These are phyloP conservation scores for Lathronympha strigana DNA, from an alignment of 2,888 invertebrate species.

Conservation along the genomic window DNA sequence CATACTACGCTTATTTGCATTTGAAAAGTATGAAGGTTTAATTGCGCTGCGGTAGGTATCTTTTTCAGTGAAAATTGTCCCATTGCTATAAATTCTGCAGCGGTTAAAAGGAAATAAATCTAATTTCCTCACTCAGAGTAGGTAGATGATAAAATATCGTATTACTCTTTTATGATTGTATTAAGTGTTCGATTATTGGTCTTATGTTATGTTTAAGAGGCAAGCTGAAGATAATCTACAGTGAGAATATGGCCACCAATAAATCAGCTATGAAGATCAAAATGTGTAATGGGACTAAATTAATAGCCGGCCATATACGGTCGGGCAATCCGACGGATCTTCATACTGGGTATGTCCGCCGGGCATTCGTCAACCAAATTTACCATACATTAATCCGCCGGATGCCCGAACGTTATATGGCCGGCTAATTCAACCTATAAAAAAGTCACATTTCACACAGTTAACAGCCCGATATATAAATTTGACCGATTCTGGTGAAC, in stretches of 20 bases:
- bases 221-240: background rate
- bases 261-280: background rate
- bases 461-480: too few species aligned
- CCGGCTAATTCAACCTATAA: too few species aligned
- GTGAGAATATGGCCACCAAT: conserved; percentile 8
- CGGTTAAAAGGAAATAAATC: conserved; percentile 31
- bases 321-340: too few species aligned
- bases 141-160: conserved; percentile 22
- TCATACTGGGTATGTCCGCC: too few species aligned
- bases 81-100: conserved; percentile 30
- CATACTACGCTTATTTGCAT: conserved; percentile 48
- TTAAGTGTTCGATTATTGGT: conserved; percentile 12
- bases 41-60: conserved; percentile 32
- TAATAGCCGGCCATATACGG: too few species aligned
- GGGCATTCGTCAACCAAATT: too few species aligned
- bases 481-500: too few species aligned
- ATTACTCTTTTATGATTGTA: conserved; percentile 25
- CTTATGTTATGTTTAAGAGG: background rate
- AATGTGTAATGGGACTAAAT: too few species aligned
- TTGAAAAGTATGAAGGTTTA: conserved; percentile 47
- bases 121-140: conserved; percentile 29
- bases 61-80: conserved; percentile 37
- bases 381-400: too few species aligned
- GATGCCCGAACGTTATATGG: too few species aligned
- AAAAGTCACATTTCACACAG: too few species aligned